Percentiles rank a stretch among this genome's conserved stretches.
Evolutionary conservation across 2,888 invertebrate genomes (phyloP).

Genomic region (Hipparchia semele): DNA sequence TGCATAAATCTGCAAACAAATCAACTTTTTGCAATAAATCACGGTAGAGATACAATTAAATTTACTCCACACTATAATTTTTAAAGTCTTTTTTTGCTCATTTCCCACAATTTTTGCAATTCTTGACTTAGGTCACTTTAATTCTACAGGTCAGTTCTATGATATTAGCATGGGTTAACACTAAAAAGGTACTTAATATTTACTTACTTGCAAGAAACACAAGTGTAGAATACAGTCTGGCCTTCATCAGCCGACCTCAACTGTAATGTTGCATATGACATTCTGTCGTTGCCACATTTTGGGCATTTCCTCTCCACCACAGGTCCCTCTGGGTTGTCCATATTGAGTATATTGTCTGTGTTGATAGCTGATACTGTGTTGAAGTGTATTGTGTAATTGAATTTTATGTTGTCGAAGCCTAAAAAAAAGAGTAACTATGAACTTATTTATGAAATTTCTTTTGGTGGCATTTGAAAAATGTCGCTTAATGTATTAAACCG

Average conservation of each 20-base stretch:
- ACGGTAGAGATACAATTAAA: too few relatives aligned
- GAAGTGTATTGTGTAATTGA: constrained; percentile 88
- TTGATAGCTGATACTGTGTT: constrained; percentile 79
- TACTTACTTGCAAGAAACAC: constrained; percentile 94
- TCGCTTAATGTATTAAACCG: background rate
- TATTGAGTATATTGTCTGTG: constrained; percentile 60
- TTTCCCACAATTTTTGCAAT: too few relatives aligned
- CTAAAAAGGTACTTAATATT: background rate
- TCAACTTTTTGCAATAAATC: too few relatives aligned
- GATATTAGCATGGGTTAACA: too few relatives aligned
- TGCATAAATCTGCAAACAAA: too few relatives aligned
- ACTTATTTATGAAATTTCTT: too few relatives aligned
- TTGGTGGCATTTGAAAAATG: too few relatives aligned
- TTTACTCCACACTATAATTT: too few relatives aligned
- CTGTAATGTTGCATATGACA: constrained; percentile 98
- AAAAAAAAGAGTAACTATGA: constrained; percentile 21
- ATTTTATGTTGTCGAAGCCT: constrained; percentile 86
- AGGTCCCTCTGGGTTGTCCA: constrained; percentile 87
- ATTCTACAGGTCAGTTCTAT: too few relatives aligned
- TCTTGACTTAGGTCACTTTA: too few relatives aligned
- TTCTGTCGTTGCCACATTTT: constrained; percentile 94
- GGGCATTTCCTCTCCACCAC: constrained; percentile 91
- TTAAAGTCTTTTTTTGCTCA: too few relatives aligned
- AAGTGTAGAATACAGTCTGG: constrained; percentile 99
- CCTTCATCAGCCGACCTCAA: constrained; percentile 99